Evolutionary conservation across 2,113 vertebrate species (phyloP).

Genomic region (Terrapene triunguis): DNA sequence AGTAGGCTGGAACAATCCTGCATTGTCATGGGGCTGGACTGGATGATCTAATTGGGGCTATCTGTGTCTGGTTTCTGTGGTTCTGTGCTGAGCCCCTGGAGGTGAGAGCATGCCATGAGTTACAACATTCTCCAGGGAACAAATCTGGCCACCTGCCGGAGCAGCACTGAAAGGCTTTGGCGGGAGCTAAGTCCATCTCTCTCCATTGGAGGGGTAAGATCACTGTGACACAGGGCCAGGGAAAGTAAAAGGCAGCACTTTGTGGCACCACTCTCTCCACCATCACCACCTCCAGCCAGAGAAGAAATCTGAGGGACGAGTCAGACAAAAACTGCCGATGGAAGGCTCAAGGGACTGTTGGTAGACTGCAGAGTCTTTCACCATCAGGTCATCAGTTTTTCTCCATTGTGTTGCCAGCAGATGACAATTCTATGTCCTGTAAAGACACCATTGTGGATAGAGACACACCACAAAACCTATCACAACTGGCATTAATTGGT

Average conservation of each 20-base stretch:
- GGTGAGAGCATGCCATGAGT: neutral
- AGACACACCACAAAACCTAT: neutral
- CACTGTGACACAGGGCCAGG: neutral
- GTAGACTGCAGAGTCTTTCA: too few species aligned
- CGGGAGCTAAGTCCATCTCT: neutral
- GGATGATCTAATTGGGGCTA: too few species aligned
- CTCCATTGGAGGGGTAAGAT: neutral
- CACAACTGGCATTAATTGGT: neutral
- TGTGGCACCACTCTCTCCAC: too few species aligned
- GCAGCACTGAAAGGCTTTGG: neutral
- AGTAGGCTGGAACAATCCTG: neutral
- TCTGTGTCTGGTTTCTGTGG: fast-evolving
- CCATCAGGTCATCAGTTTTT: too few species aligned
- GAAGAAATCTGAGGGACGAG: neutral
- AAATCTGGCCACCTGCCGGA: neutral
- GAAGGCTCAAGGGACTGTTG: neutral
- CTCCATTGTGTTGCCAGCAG: neutral
- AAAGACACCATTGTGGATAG: neutral
- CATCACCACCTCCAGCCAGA: neutral
- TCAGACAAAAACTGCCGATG: neutral
- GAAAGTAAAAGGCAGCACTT: neutral
- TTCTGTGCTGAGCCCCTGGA: neutral
- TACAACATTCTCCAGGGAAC: neutral
- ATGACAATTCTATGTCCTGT: fast-evolving
- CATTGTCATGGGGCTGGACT: too few species aligned